Evolutionary conservation across 2,113 vertebrate genomes (phyloP).

Genomic region (Cynopterus brachyotis): DNA sequence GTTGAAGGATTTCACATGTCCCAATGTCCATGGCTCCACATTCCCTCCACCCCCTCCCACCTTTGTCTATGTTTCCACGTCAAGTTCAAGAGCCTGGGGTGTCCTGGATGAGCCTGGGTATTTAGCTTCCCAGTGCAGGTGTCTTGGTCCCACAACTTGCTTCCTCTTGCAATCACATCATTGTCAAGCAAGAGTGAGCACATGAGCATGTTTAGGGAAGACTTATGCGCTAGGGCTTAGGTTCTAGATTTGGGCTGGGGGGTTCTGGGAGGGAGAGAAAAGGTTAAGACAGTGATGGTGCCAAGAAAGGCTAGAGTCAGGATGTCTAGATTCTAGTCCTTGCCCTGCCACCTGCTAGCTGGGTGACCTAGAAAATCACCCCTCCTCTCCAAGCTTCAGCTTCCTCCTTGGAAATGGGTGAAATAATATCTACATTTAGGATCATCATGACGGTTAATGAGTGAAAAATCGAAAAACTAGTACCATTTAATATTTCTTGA

Average conservation of each 20-base stretch:
- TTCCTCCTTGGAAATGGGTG: not conserved
- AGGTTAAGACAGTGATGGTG: not conserved
- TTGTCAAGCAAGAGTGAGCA: not conserved
- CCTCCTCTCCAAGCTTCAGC: not conserved
- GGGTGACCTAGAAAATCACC: not conserved
- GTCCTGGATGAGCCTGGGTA: not conserved
- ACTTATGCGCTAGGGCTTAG: not conserved
- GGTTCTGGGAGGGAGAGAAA: not conserved
- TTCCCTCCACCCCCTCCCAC: too few relatives aligned
- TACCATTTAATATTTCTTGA: not conserved
- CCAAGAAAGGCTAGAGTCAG: not conserved
- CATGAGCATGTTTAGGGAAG: not conserved
- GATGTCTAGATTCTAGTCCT: not conserved
- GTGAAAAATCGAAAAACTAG: not conserved
- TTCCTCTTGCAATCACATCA: not conserved
- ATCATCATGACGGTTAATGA: not conserved
- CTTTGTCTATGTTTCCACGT: not conserved
- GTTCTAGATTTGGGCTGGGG: not conserved
- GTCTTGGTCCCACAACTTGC: not conserved
- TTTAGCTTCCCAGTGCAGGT: not conserved
- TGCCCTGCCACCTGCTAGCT: not conserved
- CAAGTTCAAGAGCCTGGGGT: not conserved
- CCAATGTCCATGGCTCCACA: not conserved
- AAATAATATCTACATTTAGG: not conserved
- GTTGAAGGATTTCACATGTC: not conserved